Evolutionary conservation across 2,888 invertebrate genomes (phyloP), one percentile per base, ranked within the genome.

Genomic region (Andrena marginata): DNA sequence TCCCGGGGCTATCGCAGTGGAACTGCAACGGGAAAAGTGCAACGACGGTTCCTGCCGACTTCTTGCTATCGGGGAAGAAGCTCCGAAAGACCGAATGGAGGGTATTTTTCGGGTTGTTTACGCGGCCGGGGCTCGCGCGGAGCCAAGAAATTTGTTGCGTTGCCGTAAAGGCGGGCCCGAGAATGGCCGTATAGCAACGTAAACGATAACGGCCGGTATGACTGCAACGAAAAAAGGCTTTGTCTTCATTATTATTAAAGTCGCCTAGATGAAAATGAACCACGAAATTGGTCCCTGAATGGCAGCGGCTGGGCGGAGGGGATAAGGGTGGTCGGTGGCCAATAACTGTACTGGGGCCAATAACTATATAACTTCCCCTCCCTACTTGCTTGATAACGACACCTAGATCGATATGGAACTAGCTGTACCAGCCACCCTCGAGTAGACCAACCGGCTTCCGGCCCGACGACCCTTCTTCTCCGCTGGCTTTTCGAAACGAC

Each of bases 321-420:
- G 56, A 26, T 23, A 23, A 26, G 23, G 23, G 63, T 69, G 64
- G 69, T 42, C 42, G 75, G 48, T 51, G 80, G 76, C 82, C 88
- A 84, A 88, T 88, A 88, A 88, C 88, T 88, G 88, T 87, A 87
- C 88, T 79, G 88, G 85, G 88, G 84, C 87, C 88, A 88, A 88
- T 88, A 88, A 87, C 88, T 88, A 83, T 88, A 88, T 88, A 88
- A 88, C 87, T 81, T 79, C 68, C 83, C 85, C 79, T 69, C 51
- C 71, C 85, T 48, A 42, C 70, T 72, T 77, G 75, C 88, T 88
- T 85, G 87, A 84, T 88, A 85, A 84, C 88, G 88, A 87, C 85
- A 76, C 84, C 75, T 88, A 88, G 85, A 88, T 88, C 88, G 88
- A 88, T 88, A 88, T 88, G 84, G 62, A 85, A 85, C 88, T 77